phyloP scores from a whole-genome alignment of 2,888 invertebrate species.

The Tachina lurida region DNA sequence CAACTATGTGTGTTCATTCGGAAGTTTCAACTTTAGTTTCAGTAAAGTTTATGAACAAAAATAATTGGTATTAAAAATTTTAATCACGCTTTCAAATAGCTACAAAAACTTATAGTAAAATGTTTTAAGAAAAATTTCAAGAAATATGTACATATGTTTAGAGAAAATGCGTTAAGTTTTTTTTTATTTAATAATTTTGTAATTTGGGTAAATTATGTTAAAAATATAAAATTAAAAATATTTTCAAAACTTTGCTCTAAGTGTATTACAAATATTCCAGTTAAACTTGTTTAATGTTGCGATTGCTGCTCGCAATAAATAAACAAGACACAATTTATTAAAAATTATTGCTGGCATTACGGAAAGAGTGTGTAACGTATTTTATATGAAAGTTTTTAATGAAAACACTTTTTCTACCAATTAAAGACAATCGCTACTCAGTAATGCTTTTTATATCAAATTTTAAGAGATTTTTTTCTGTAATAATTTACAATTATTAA shows the following conservation, averaged over 20 bases:
- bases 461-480: no score
- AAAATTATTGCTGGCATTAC: not conserved
- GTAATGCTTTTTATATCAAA: no score
- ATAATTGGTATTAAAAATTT: slow-evolving; percentile 46
- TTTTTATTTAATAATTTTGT: no score
- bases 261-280: not conserved
- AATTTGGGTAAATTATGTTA: not conserved
- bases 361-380: no score
- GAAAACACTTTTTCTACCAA: no score
- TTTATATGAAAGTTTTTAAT: no score
- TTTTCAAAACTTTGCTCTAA: not conserved
- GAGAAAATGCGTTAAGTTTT: slow-evolving; percentile 1
- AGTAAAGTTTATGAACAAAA: not conserved
- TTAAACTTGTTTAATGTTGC: not conserved
- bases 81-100: slow-evolving; percentile 20
- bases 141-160: not conserved
- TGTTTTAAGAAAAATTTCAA: not conserved
- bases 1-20: not conserved
- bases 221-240: not conserved
- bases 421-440: no score
- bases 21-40: not conserved
- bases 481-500: no score
- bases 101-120: slow-evolving; percentile 7
- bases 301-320: not conserved
- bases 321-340: not conserved